phyloP scores from a whole-genome alignment of 2,888 invertebrate species.

The Scotopteryx bipunctaria region DNA sequence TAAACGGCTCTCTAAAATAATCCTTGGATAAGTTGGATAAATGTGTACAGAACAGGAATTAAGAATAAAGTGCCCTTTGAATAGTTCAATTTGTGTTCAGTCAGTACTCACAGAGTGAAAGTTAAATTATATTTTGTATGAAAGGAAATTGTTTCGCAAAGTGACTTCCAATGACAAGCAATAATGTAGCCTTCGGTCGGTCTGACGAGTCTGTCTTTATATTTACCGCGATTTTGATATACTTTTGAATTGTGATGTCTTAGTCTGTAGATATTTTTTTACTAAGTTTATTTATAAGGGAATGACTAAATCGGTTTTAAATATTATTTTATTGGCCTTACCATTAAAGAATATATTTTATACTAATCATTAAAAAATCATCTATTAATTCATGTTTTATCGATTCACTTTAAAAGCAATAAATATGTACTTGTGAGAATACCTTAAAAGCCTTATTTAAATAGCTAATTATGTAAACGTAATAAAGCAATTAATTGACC shows the following conservation, averaged over 20 bases:
- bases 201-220: conserved; percentile 50
- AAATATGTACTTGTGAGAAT: neutral
- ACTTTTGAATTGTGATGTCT: conserved; percentile 21
- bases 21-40: no score
- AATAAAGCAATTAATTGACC: conserved; percentile 68
- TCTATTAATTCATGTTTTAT: neutral
- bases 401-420: neutral
- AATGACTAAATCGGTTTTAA: neutral
- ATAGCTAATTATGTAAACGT: conserved; percentile 57
- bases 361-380: no score
- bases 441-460: conserved; percentile 14
- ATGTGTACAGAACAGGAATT: no score
- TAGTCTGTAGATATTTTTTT: conserved; percentile 20
- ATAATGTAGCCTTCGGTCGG: conserved; percentile 74
- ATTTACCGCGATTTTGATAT: conserved; percentile 26
- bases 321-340: neutral
- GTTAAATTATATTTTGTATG: conserved; percentile 38
- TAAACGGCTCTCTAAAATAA: conserved; percentile 9
- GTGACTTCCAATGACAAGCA: conserved; percentile 59
- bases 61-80: no score
- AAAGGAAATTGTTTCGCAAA: conserved; percentile 38
- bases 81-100: conserved; percentile 21
- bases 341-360: neutral
- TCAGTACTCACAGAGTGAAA: conserved; percentile 13
- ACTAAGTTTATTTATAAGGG: neutral